A percentile compares a stretch with the other conserved stretches of the same genome.
phyloP scores from a whole-genome alignment of 2,888 invertebrate genomes.

The Emmelina monodactyla region DNA sequence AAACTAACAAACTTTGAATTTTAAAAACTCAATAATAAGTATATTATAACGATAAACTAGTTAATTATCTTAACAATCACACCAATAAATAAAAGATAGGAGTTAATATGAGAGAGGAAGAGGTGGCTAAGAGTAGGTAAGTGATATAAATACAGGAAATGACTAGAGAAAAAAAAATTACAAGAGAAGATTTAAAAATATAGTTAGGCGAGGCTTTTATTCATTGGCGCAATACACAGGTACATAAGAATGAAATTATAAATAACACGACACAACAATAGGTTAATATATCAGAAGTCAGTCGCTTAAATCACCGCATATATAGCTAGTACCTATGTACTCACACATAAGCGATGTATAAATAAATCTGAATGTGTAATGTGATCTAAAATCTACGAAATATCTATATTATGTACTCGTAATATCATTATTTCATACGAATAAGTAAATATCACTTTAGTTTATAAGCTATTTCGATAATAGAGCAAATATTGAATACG shows the following conservation, averaged over 20 bases:
- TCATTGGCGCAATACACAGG: conserved; percentile 54
- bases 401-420: too few relatives aligned
- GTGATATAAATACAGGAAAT: not conserved
- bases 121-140: not conserved
- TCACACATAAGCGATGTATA: too few relatives aligned
- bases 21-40: conserved; percentile 28
- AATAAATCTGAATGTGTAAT: too few relatives aligned
- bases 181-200: conserved; percentile 1
- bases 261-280: too few relatives aligned
- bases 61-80: conserved; percentile 26
- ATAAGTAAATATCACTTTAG: too few relatives aligned
- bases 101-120: not conserved
- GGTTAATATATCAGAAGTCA: too few relatives aligned
- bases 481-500: not conserved
- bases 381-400: too few relatives aligned
- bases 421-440: too few relatives aligned
- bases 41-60: conserved; percentile 1
- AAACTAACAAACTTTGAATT: conserved; percentile 20
- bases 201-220: conserved; percentile 24
- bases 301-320: too few relatives aligned
- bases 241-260: conserved; percentile 33
- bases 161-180: not conserved
- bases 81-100: conserved; percentile 40
- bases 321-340: too few relatives aligned
- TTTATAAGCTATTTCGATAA: not conserved